A percentile compares a stretch with the other conserved stretches of the same genome.
These are phyloP conservation scores for Tipula confusa DNA, from an alignment of 2,888 invertebrate genomes.

Conservation along the genomic window DNA sequence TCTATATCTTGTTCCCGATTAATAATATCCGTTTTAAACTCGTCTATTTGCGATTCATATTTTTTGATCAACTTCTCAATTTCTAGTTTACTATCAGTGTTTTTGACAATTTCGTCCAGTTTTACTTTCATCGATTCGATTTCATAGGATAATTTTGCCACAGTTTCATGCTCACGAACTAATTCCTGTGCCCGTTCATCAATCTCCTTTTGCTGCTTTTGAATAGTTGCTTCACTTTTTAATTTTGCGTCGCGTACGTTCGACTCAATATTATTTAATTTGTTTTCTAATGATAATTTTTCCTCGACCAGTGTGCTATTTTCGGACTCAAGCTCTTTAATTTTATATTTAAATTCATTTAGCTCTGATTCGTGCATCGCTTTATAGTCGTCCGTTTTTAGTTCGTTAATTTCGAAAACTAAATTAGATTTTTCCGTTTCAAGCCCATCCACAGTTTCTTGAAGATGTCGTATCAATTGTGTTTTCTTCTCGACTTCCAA, in stretches of 20 bases:
- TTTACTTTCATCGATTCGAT: constrained; percentile 33
- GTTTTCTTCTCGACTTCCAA: constrained; percentile 41
- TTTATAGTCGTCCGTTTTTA: constrained; percentile 39
- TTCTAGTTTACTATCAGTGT: constrained; percentile 29
- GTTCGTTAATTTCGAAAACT: constrained; percentile 42
- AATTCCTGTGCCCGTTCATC: constrained; percentile 35
- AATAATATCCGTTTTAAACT: too few species aligned
- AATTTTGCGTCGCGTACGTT: constrained; percentile 34
- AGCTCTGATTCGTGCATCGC: constrained; percentile 37
- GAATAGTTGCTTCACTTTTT: constrained; percentile 34
- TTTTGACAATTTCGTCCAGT: constrained; percentile 28
- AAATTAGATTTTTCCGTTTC: constrained; percentile 43
- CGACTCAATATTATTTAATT: neutral
- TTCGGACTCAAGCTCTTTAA: constrained; percentile 40
- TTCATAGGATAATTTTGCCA: constrained; percentile 37
- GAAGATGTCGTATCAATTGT: constrained; percentile 40
- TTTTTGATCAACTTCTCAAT: constrained; percentile 32
- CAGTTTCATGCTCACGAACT: constrained; percentile 36
- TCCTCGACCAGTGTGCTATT: constrained; percentile 41
- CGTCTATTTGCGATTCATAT: neutral
- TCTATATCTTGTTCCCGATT: neutral
- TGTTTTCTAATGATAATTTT: constrained; percentile 34
- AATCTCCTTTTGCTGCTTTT: constrained; percentile 33
- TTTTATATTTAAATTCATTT: constrained; percentile 38
- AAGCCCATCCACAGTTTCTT: constrained; percentile 41